These are phyloP conservation scores for Heterodera carotae DNA, from an alignment of 1,140 invertebrate genomes.

Conservation along the genomic window DNA sequence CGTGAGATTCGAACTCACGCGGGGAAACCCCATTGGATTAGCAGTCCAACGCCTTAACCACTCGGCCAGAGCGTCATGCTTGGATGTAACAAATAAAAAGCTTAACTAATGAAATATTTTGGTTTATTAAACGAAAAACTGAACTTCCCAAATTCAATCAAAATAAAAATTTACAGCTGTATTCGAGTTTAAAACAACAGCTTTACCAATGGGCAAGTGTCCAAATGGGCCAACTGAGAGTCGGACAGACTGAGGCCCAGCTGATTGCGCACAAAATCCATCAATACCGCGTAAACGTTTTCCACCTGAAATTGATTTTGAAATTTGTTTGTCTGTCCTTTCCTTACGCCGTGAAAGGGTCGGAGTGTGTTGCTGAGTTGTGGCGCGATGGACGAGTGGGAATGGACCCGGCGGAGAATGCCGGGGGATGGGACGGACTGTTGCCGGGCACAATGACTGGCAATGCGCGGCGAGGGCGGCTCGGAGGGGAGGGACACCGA, in stretches of 20 bases:
- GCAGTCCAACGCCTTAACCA: slow-evolving; percentile 63
- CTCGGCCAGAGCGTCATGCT: slow-evolving; percentile 46
- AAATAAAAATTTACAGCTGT: too few species aligned
- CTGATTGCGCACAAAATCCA: slow-evolving; percentile 43
- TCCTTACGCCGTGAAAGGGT: slow-evolving; percentile 27
- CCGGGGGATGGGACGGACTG: slow-evolving; percentile 1
- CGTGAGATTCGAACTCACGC: slow-evolving; percentile 61
- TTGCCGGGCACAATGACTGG: too few species aligned
- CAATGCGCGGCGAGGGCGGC: too few species aligned
- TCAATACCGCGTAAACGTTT: slow-evolving; percentile 52
- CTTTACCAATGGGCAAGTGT: slow-evolving; percentile 50
- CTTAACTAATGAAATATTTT: too few species aligned
- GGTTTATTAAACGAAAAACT: too few species aligned
- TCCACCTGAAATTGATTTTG: slow-evolving; percentile 35
- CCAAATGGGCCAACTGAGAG: slow-evolving; percentile 50
- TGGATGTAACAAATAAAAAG: too few species aligned
- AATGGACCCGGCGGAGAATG: slow-evolving; percentile 22
- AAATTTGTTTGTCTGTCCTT: too few species aligned
- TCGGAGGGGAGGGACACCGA: not conserved
- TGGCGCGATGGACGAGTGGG: slow-evolving; percentile 17
- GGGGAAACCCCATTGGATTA: slow-evolving; percentile 62
- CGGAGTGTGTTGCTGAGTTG: slow-evolving; percentile 7
- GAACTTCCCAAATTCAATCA: too few species aligned
- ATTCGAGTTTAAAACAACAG: too few species aligned
- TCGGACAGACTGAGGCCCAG: slow-evolving; percentile 44